phyloP scores from a whole-genome alignment of 2,888 invertebrate species.

The Chydorus sphaericus region DNA sequence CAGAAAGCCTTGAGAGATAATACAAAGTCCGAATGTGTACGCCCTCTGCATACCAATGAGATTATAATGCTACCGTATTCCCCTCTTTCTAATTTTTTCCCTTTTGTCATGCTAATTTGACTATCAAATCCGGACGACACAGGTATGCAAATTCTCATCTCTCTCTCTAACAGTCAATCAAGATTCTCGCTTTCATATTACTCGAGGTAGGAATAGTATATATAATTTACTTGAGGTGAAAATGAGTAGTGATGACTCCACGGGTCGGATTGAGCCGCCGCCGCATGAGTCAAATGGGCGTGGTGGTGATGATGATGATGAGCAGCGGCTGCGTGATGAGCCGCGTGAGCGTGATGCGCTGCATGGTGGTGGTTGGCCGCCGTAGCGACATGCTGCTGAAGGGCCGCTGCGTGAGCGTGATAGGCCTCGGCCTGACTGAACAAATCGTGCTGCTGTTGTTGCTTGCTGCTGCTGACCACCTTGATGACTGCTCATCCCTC shows the following conservation, averaged over 20 bases:
- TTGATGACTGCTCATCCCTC: conserved; percentile 8
- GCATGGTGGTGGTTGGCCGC: conserved; percentile 20
- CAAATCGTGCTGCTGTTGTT: conserved; percentile 19
- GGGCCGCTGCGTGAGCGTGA: conserved; percentile 20
- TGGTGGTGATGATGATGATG: conserved; percentile 13
- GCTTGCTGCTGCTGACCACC: conserved; percentile 18
- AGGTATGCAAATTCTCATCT: too few relatives aligned
- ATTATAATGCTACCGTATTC: too few relatives aligned
- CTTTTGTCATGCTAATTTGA: too few relatives aligned
- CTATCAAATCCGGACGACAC: too few relatives aligned
- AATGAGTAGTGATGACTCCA: conserved; percentile 43
- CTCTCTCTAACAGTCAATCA: too few relatives aligned
- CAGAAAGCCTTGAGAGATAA: conserved; percentile 21
- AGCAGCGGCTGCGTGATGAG: conserved; percentile 1
- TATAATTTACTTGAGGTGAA: conserved; percentile 48
- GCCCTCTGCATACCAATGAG: too few relatives aligned
- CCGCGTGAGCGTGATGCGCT: background rate
- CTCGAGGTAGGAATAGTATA: too few relatives aligned
- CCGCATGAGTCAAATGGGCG: conserved; percentile 40
- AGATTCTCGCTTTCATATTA: too few relatives aligned
- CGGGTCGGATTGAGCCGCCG: conserved; percentile 32
- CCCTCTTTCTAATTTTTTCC: too few relatives aligned
- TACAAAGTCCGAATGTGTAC: conserved; percentile 34
- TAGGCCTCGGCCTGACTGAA: conserved; percentile 25
- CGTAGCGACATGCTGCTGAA: conserved; percentile 21